These are phyloP conservation scores for Fulmarus glacialis DNA, from an alignment of 2,113 vertebrate genomes.

Conservation along the genomic window DNA sequence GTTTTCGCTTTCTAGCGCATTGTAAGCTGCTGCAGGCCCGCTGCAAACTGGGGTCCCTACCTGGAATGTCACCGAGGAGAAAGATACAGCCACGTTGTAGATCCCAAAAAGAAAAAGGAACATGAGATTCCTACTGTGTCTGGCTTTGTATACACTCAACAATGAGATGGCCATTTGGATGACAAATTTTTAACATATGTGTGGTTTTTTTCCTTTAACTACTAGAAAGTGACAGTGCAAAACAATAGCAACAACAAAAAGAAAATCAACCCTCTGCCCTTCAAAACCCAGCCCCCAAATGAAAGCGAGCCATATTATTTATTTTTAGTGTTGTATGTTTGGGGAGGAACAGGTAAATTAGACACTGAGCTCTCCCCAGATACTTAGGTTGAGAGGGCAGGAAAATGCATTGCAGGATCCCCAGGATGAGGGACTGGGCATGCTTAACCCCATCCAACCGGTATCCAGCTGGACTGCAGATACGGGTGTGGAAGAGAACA, in stretches of 20 bases:
- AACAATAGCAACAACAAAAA: neutral
- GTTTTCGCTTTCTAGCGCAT: slow-evolving; percentile 78
- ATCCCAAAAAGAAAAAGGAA: slow-evolving; percentile 38
- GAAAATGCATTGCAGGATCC: neutral
- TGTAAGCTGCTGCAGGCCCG: slow-evolving; percentile 75
- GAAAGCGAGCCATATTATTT: neutral
- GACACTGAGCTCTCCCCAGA: neutral
- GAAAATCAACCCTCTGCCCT: neutral
- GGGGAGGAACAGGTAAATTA: neutral
- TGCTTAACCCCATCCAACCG: neutral
- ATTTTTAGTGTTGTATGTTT: slow-evolving; percentile 20
- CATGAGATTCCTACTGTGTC: slow-evolving; percentile 73
- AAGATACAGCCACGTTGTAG: slow-evolving; percentile 76
- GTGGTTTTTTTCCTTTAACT: neutral
- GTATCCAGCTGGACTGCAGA: neutral
- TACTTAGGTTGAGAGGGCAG: neutral
- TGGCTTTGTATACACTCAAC: neutral
- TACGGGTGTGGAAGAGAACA: neutral
- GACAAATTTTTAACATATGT: neutral
- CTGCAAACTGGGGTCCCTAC: slow-evolving; percentile 89
- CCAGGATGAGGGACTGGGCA: neutral
- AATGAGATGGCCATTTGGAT: slow-evolving; percentile 13
- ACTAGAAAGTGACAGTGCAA: neutral
- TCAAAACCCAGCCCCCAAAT: neutral
- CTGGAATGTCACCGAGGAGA: slow-evolving; percentile 84